Evolutionary conservation across 2,113 vertebrate genomes (phyloP), one percentile per base, ranked within the genome.

Genomic region (Lonchura striata): DNA sequence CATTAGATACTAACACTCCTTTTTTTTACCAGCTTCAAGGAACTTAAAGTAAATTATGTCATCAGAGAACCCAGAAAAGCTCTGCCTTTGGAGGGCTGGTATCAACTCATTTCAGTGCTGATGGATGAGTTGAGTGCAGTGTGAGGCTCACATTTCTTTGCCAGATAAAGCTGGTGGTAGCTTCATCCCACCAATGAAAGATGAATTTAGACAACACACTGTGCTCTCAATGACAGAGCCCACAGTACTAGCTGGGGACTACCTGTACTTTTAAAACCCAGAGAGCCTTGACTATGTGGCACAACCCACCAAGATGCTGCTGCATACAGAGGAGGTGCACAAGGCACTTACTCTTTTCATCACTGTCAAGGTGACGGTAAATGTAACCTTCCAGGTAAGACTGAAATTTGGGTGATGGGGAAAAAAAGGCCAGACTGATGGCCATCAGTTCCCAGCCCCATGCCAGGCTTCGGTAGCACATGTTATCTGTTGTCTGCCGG

Each of bases 371-470:
- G 97, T 99, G 99, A 82, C 98, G 98, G 97, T 99, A 99, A 96
- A 99, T 99, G 96, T 99, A 99, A 60, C 99, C 99, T 96, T 99
- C 98, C 96, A 99, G 96, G 68, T 99, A 99, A 54, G 98, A 98
- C 93, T 98, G 98, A 95, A 99, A 99, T 86, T 99, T 99, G 75
- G 99, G 98, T 2, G 99, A 99, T 14, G 99, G 99, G 6, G 99
- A 98, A 56, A 99, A 99, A 96, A 99, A 99, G 76, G 98, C 98
- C 97, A 99, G 92, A 59, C 98, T 98, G 91, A 99, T 98, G 14
- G 98, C 98, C 98, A 99, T 98, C 75, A 99, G 98, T 96, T 99
- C 99, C 99, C 99, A 99, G 64, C 99, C 99, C 16, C 98, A 98
- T 0, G 98, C 98, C 96, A 99, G 95, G 75, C 98, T 99, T 14